A percentile compares a stretch with the other conserved stretches of the same genome.
These are phyloP conservation scores for Hydractinia echinata DNA, from an alignment of 30 jellyfish, hydroid and myxozoan genomes.

Conservation along the genomic window DNA sequence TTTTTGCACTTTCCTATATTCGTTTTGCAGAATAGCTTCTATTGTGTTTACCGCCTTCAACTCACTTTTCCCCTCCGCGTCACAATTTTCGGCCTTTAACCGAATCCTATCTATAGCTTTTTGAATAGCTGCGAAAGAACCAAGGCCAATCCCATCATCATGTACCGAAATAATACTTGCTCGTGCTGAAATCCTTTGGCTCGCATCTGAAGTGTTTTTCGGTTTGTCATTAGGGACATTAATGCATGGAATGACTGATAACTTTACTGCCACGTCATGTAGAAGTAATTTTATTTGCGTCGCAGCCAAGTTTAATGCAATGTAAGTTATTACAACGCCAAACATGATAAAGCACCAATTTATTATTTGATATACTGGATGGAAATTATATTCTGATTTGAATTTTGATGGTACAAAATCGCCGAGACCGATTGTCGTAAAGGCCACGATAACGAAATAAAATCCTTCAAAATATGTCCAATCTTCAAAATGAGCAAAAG, in stretches of 20 bases:
- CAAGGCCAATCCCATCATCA: conserved; percentile 55
- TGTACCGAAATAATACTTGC: conserved; percentile 25
- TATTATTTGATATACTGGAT: conserved; percentile 50
- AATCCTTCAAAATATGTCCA: conserved; percentile 81
- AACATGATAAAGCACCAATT: conserved; percentile 71
- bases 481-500: conserved; percentile 50
- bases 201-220: conserved; percentile 25
- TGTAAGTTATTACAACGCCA: conserved; percentile 64
- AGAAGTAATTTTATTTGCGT: conserved; percentile 45
- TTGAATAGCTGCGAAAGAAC: conserved; percentile 91
- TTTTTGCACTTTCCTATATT: conserved; percentile 45
- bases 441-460: conserved; percentile 73
- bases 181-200: conserved; percentile 34
- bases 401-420: conserved; percentile 80
- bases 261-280: not conserved
- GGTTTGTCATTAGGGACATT: conserved; percentile 33
- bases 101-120: conserved; percentile 59
- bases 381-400: conserved; percentile 44
- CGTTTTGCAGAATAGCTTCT: conserved; percentile 55
- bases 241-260: conserved; percentile 44
- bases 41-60: conserved; percentile 73
- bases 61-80: conserved; percentile 54
- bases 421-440: conserved; percentile 88
- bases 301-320: conserved; percentile 69
- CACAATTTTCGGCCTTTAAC: conserved; percentile 43